Conservation (phyloP, 2,113 vertebrate species). For the Crotalus tigris region DNA sequence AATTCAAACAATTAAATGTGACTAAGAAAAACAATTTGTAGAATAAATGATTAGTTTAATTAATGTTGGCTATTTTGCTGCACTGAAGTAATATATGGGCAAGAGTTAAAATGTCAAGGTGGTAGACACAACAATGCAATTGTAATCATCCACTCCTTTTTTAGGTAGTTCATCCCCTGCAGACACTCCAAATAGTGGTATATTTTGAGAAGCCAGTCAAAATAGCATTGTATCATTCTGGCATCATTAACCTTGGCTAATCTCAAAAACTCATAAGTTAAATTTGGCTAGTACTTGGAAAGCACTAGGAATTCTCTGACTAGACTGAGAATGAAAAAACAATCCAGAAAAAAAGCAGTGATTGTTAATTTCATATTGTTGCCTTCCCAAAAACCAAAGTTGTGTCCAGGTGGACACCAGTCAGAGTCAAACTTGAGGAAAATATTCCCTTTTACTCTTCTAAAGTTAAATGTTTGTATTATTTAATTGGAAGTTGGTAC, state of each 20-base stretch:
- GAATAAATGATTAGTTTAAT: not conserved
- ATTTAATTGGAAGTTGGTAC: not conserved
- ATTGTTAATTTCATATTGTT: not conserved
- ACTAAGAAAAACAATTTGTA: not conserved
- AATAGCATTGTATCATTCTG: not conserved
- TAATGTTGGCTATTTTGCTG: not conserved
- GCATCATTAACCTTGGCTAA: not conserved
- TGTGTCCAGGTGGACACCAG: not conserved
- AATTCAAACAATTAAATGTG: not conserved
- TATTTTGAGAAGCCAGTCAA: not conserved
- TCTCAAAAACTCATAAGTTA: not conserved
- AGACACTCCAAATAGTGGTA: not conserved
- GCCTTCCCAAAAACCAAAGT: not conserved
- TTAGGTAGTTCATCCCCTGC: not conserved
- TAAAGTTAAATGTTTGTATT: not conserved
- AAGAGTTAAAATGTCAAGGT: not conserved
- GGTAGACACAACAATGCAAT: not conserved
- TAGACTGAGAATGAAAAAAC: not conserved
- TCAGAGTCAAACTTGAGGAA: not conserved
- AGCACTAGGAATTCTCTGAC: not conserved
- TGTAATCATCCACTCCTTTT: not conserved
- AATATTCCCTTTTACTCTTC: not conserved
- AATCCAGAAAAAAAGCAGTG: not conserved
- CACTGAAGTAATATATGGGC: not conserved
- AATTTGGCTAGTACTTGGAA: not conserved